phyloP scores from a whole-genome alignment of 2,797 vertebrate genomes.

The Lacerta agilis region DNA sequence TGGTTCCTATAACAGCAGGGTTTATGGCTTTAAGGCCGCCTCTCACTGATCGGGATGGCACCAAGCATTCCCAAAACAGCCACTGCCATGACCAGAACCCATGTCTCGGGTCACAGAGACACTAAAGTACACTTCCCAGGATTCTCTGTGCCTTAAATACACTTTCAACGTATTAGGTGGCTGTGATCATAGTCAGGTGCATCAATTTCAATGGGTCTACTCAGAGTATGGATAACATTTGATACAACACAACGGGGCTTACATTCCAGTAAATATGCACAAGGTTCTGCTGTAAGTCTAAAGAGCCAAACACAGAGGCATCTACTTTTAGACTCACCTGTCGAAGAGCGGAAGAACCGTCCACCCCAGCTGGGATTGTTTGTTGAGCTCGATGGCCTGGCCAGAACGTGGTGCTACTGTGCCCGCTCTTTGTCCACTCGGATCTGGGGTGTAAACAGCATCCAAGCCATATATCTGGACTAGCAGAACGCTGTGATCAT shows the following conservation, averaged over 20 bases:
- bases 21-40: not conserved
- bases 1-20: not conserved
- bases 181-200: too few species aligned
- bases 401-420: constrained; percentile 32
- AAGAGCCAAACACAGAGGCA: too few species aligned
- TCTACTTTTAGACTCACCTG: constrained; percentile 40
- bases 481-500: constrained; percentile 50
- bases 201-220: not conserved
- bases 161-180: too few species aligned
- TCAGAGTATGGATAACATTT: not conserved
- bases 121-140: too few species aligned
- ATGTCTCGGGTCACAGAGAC: too few species aligned
- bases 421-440: constrained; percentile 30
- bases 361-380: constrained; percentile 47
- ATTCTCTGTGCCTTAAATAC: too few species aligned
- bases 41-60: not conserved
- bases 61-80: not conserved
- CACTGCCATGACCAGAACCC: not conserved
- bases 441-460: constrained; percentile 46
- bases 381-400: constrained; percentile 27
- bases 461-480: constrained; percentile 55
- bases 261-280: not conserved
- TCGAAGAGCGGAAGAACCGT: constrained; percentile 52
- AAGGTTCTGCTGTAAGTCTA: not conserved
- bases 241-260: not conserved